phyloP scores from a whole-genome alignment of 2,797 vertebrate genomes.

The Distichodus sexfasciatus region DNA sequence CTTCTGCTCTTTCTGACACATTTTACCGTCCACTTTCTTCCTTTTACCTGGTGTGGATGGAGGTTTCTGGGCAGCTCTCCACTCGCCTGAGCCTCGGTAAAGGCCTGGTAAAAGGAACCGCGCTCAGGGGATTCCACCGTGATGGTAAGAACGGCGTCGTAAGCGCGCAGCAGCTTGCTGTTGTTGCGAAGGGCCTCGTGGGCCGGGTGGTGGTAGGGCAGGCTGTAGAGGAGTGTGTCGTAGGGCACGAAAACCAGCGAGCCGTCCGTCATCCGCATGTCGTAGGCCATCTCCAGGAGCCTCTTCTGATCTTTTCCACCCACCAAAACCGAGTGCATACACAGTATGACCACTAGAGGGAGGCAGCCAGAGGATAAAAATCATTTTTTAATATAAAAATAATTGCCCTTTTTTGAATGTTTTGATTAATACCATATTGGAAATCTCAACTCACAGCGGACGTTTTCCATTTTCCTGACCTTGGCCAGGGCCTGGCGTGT shows the following conservation, averaged over 20 bases:
- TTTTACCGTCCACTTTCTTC: background rate
- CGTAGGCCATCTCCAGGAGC: constrained; percentile 75
- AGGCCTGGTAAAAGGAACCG: constrained; percentile 72
- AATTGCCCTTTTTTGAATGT: too few species aligned
- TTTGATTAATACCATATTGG: too few species aligned
- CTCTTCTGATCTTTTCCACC: constrained; percentile 71
- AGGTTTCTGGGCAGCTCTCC: constrained; percentile 67
- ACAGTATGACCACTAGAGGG: constrained; percentile 75
- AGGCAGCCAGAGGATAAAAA: background rate
- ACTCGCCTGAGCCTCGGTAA: constrained; percentile 66
- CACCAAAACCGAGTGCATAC: constrained; percentile 81
- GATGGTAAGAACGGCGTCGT: constrained; percentile 78
- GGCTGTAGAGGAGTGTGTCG: constrained; percentile 79
- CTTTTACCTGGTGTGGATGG: constrained; percentile 66
- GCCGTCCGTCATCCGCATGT: constrained; percentile 77
- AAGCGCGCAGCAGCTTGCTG: constrained; percentile 73
- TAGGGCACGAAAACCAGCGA: constrained; percentile 78
- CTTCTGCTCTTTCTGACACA: background rate
- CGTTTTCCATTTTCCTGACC: constrained; percentile 69
- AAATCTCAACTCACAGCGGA: constrained; percentile 72
- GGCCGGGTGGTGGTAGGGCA: constrained; percentile 69
- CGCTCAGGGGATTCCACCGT: constrained; percentile 69
- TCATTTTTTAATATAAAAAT: too few species aligned
- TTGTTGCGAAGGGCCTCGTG: constrained; percentile 66
- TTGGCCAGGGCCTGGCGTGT: constrained; percentile 71